Conservation (phyloP, 1,140 invertebrate species). For the Plectrocnemia conspersa region DNA sequence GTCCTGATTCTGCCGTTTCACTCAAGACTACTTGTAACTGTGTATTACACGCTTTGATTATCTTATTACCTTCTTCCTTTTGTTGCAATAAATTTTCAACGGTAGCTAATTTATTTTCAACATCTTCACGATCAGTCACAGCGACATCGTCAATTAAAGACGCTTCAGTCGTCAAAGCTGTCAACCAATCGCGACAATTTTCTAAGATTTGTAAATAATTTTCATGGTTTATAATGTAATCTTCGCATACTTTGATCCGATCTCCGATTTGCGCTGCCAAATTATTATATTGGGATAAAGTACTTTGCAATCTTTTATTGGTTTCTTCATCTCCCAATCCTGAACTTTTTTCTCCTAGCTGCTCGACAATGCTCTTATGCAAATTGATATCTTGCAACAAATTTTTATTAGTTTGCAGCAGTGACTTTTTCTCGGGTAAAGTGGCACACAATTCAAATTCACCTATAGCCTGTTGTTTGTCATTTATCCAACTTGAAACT, state of each 20-base stretch:
- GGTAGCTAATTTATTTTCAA: conserved; percentile 67
- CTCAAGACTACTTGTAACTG: conserved; percentile 68
- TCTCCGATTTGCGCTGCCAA: conserved; percentile 64
- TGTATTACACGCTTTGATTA: conserved; percentile 65
- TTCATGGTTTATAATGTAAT: conserved; percentile 76
- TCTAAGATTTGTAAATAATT: conserved; percentile 73
- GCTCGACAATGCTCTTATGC: conserved; percentile 72
- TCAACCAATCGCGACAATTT: conserved; percentile 69
- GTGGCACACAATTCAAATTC: conserved; percentile 67
- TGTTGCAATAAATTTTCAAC: conserved; percentile 72
- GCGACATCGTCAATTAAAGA: conserved; percentile 62
- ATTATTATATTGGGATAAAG: conserved; percentile 64
- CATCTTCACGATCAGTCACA: conserved; percentile 66
- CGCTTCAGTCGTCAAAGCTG: conserved; percentile 63
- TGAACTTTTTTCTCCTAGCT: conserved; percentile 70
- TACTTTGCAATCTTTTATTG: conserved; percentile 62
- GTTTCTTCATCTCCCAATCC: conserved; percentile 71
- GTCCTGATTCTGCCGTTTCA: conserved; percentile 75
- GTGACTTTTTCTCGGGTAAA: conserved; percentile 79
- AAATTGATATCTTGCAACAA: conserved; percentile 76
- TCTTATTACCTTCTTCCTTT: conserved; percentile 67
- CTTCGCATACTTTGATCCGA: conserved; percentile 62
- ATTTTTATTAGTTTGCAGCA: conserved; percentile 68
- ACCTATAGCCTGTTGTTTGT: conserved; percentile 65
- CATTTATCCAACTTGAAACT: conserved; percentile 74